phyloP scores from a whole-genome alignment of 2,113 vertebrate species.

The Boleophthalmus pectinirostris region DNA sequence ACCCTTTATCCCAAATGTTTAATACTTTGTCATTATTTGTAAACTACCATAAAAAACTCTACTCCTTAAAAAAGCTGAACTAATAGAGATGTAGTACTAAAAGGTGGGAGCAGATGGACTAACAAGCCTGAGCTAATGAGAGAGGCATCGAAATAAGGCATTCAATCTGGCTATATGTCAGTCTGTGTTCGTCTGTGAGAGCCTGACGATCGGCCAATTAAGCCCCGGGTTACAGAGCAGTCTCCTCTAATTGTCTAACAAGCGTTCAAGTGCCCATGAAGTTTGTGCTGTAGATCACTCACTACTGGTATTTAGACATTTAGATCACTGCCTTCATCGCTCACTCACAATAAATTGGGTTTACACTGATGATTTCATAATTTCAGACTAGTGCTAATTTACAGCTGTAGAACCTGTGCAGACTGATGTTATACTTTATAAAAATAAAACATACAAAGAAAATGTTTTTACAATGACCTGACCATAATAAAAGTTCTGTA shows the following conservation, averaged over 20 bases:
- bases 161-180: slow-evolving; percentile 66
- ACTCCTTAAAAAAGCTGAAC: background rate
- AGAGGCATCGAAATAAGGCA: slow-evolving; percentile 58
- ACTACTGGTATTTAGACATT: slow-evolving; percentile 36
- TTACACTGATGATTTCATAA: slow-evolving; percentile 1
- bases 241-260: slow-evolving; percentile 63
- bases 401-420: too few relatives aligned
- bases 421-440: too few relatives aligned
- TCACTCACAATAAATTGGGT: slow-evolving; percentile 2
- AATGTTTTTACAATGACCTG: too few relatives aligned
- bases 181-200: slow-evolving; percentile 30
- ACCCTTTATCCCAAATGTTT: too few relatives aligned
- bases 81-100: slow-evolving; percentile 6
- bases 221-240: slow-evolving; percentile 41
- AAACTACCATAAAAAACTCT: background rate
- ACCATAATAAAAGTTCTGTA: too few relatives aligned
- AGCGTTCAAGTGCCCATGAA: slow-evolving; percentile 27
- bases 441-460: too few relatives aligned
- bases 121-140: slow-evolving; percentile 52
- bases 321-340: slow-evolving; percentile 11
- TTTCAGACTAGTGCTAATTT: too few relatives aligned
- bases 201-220: slow-evolving; percentile 67
- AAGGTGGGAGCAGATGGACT: slow-evolving; percentile 28
- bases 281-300: slow-evolving; percentile 45
- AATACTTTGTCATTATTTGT: too few relatives aligned